Evolutionary conservation across 2,888 invertebrate genomes (phyloP).

Genomic region (Leucania comma): DNA sequence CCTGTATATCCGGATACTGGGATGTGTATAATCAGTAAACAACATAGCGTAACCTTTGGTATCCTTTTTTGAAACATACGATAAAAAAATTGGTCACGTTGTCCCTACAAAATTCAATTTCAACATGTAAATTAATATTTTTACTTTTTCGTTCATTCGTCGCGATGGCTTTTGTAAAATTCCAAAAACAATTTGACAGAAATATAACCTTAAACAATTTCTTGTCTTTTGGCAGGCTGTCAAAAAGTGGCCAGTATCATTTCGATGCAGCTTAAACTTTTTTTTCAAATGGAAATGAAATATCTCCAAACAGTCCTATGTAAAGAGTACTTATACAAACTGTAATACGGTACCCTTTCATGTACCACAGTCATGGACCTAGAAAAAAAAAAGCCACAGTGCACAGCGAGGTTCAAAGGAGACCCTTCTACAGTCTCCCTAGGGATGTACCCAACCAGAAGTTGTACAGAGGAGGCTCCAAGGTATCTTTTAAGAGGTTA

Average conservation of each 20-base stretch:
- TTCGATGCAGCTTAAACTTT: background rate
- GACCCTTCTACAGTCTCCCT: no score
- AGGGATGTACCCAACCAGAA: no score
- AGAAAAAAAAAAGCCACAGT: no score
- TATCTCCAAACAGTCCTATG: background rate
- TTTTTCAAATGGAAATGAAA: background rate
- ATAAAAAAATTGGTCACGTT: slow-evolving; percentile 59
- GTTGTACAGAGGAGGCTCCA: no score
- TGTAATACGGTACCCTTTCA: no score
- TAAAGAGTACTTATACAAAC: background rate
- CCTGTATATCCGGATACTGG: slow-evolving; percentile 64
- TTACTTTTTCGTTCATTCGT: slow-evolving; percentile 37
- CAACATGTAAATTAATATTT: slow-evolving; percentile 52
- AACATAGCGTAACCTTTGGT: slow-evolving; percentile 59
- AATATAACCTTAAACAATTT: slow-evolving; percentile 49
- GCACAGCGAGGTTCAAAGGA: no score
- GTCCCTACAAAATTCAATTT: slow-evolving; percentile 52
- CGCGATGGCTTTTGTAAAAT: slow-evolving; percentile 34
- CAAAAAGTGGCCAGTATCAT: slow-evolving; percentile 35
- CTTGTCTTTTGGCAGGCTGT: slow-evolving; percentile 5
- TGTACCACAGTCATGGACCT: no score
- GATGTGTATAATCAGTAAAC: slow-evolving; percentile 62
- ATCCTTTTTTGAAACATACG: slow-evolving; percentile 64
- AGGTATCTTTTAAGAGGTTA: no score
- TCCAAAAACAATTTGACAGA: slow-evolving; percentile 46